Evolutionary conservation across 2,888 invertebrate species (phyloP).

Genomic region (Epistrophe grossulariae): DNA sequence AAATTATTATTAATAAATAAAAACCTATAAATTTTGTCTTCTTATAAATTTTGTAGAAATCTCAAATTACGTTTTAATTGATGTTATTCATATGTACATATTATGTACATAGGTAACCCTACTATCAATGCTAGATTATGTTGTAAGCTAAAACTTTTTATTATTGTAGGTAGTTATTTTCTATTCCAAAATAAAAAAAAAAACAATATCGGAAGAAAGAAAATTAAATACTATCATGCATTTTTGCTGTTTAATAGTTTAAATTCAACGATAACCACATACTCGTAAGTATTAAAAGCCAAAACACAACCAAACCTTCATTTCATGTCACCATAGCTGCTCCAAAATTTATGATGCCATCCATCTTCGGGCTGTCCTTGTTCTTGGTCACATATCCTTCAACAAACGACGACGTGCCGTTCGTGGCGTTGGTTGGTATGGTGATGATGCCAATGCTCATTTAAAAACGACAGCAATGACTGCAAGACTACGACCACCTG

Average conservation of each 20-base stretch:
- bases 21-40: too few relatives aligned
- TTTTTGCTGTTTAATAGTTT: slow-evolving; percentile 6
- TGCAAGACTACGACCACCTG: slow-evolving; percentile 30
- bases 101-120: too few relatives aligned
- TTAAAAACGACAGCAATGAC: slow-evolving; percentile 27
- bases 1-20: too few relatives aligned
- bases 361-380: slow-evolving; percentile 42
- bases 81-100: too few relatives aligned
- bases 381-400: slow-evolving; percentile 51
- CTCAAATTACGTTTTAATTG: too few relatives aligned
- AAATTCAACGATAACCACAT: slow-evolving; percentile 16
- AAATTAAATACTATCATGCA: background rate
- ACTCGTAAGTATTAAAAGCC: background rate
- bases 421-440: background rate
- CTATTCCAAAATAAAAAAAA: background rate
- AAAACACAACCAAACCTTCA: slow-evolving; percentile 11
- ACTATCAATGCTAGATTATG: too few relatives aligned
- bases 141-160: too few relatives aligned
- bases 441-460: slow-evolving; percentile 35
- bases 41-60: too few relatives aligned
- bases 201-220: background rate
- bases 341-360: slow-evolving; percentile 37
- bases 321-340: slow-evolving; percentile 18
- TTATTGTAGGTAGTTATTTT: too few relatives aligned
- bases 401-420: background rate